A percentile compares a stretch with the other conserved stretches of the same genome.
These are phyloP conservation scores for Busseola fusca DNA, from an alignment of 2,888 invertebrate genomes.

Conservation along the genomic window DNA sequence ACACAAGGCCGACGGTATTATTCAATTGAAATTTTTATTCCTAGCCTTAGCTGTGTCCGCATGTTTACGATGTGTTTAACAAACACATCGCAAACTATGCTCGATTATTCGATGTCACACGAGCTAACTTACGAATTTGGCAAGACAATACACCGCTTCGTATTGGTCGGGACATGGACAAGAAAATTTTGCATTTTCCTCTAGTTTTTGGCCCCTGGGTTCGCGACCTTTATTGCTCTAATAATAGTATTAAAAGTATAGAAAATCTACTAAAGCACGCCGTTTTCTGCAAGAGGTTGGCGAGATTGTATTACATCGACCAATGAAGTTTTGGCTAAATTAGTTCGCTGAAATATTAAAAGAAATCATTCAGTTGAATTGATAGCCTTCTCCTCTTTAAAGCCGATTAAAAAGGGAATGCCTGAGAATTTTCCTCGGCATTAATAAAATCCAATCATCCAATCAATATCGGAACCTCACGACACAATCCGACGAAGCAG, in stretches of 20 bases:
- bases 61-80: constrained; percentile 24
- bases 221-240: not conserved
- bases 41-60: constrained; percentile 45
- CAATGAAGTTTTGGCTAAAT: not conserved
- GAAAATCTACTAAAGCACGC: not conserved
- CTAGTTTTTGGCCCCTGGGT: not conserved
- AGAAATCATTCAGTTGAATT: not conserved
- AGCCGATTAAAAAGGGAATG: not conserved
- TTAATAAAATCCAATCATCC: not conserved
- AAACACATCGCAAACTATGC: no score
- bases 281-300: not conserved
- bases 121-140: not conserved
- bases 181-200: not conserved
- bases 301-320: not conserved
- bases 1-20: constrained; percentile 69
- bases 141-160: not conserved
- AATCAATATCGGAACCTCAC: not conserved
- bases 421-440: not conserved
- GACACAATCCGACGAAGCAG: not conserved
- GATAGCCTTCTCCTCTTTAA: not conserved
- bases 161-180: not conserved
- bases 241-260: no score
- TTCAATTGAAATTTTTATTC: constrained; percentile 72
- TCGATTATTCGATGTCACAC: constrained; percentile 10
- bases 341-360: not conserved